A percentile compares a stretch with the other conserved stretches of the same genome.
phyloP scores from a whole-genome alignment of 2,888 invertebrate genomes.

The Cheilosia vernalis region DNA sequence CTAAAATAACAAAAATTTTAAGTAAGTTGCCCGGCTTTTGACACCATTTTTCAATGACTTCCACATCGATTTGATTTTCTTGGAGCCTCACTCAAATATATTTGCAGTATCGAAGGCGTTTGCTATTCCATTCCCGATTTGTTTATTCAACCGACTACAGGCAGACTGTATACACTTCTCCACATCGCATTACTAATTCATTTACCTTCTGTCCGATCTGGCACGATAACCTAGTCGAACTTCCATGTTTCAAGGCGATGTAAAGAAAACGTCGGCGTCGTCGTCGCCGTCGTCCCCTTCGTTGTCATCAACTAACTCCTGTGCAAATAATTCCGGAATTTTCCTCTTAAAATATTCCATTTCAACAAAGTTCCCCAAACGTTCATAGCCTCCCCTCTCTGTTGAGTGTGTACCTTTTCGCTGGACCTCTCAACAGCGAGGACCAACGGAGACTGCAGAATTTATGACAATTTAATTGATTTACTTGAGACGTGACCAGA shows the following conservation, averaged over 20 bases:
- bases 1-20: too few species aligned
- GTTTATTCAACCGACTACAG: constrained; percentile 7
- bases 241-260: constrained; percentile 20
- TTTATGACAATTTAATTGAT: constrained; percentile 83
- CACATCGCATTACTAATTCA: constrained; percentile 42
- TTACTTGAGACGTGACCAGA: constrained; percentile 83
- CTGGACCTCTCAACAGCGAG: neutral
- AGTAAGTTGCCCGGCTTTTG: neutral
- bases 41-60: neutral
- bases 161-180: neutral
- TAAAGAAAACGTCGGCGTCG: neutral
- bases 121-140: constrained; percentile 31
- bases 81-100: neutral
- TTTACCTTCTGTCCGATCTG: constrained; percentile 29
- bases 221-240: constrained; percentile 28
- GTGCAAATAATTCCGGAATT: constrained; percentile 48
- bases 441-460: constrained; percentile 73
- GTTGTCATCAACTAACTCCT: constrained; percentile 38
- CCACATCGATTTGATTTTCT: neutral
- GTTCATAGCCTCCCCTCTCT: neutral
- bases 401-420: constrained; percentile 15
- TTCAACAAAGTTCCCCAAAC: constrained; percentile 24
- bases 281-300: neutral
- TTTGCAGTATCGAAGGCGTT: constrained; percentile 4
- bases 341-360: constrained; percentile 58